A percentile compares a stretch with the other conserved stretches of the same genome.
phyloP scores from a whole-genome alignment of 2,888 invertebrate genomes.

The Mesochorus sp. region DNA sequence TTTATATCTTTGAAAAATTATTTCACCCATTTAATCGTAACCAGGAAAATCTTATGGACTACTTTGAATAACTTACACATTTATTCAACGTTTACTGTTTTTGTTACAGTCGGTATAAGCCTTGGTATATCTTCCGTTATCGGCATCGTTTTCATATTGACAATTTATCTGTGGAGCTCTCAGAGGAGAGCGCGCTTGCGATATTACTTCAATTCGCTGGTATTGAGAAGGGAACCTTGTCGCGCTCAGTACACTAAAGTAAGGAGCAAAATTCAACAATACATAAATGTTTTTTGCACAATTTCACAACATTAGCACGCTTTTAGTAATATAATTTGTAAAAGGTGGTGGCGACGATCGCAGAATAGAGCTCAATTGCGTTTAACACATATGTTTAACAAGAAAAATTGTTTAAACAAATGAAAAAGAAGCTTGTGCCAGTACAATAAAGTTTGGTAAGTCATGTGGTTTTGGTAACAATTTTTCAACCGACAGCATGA shows the following conservation, averaged over 20 bases:
- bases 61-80: neutral
- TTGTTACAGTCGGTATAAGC: constrained; percentile 67
- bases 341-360: constrained; percentile 27
- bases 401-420: neutral
- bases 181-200: constrained; percentile 66
- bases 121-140: constrained; percentile 65
- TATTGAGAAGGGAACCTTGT: constrained; percentile 65
- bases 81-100: neutral
- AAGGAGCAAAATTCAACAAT: constrained; percentile 43
- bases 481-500: no score
- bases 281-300: neutral
- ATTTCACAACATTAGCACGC: constrained; percentile 20
- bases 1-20: no score
- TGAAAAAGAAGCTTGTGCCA: neutral
- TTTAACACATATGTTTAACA: neutral
- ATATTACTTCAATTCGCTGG: constrained; percentile 63
- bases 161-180: constrained; percentile 70
- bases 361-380: neutral
- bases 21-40: no score
- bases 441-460: constrained; percentile 11
- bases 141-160: constrained; percentile 47
- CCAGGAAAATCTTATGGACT: no score
- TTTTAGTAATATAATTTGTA: constrained; percentile 25
- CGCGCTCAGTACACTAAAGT: constrained; percentile 76
- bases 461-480: no score